Conservation (phyloP, 1,140 invertebrate species). For the Telenomus remus region DNA sequence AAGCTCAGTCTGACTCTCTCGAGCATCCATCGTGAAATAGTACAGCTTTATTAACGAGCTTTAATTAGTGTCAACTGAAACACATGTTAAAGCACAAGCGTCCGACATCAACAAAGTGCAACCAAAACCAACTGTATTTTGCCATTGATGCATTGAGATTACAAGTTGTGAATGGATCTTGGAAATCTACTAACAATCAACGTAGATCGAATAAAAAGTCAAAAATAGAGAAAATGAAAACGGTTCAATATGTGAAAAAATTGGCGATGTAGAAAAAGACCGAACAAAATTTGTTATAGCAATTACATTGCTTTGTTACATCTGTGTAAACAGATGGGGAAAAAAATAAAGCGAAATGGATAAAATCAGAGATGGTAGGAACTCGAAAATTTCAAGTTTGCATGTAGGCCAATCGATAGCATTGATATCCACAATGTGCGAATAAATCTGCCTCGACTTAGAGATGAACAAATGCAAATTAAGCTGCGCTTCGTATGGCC, state of each 20-base stretch:
- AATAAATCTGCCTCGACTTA: conserved; percentile 56
- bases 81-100: conserved; percentile 42
- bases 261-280: too few relatives aligned
- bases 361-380: conserved; percentile 1
- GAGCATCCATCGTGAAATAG: conserved; percentile 42
- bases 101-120: conserved; percentile 13
- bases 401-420: conserved; percentile 58
- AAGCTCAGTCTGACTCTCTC: conserved; percentile 32
- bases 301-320: too few relatives aligned
- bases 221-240: too few relatives aligned
- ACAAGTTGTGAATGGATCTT: too few relatives aligned
- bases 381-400: conserved; percentile 32
- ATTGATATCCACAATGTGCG: conserved; percentile 54
- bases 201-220: too few relatives aligned
- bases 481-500: conserved; percentile 40
- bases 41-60: conserved; percentile 50
- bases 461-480: conserved; percentile 58
- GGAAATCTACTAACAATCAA: too few relatives aligned
- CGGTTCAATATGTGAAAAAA: too few relatives aligned
- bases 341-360: conserved; percentile 22
- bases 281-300: too few relatives aligned
- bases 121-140: background rate
- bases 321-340: conserved; percentile 11
- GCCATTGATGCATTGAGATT: conserved; percentile 7
- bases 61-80: conserved; percentile 56